phyloP scores from a whole-genome alignment of 2,797 vertebrate species.

The Apogon hyalosoma region DNA sequence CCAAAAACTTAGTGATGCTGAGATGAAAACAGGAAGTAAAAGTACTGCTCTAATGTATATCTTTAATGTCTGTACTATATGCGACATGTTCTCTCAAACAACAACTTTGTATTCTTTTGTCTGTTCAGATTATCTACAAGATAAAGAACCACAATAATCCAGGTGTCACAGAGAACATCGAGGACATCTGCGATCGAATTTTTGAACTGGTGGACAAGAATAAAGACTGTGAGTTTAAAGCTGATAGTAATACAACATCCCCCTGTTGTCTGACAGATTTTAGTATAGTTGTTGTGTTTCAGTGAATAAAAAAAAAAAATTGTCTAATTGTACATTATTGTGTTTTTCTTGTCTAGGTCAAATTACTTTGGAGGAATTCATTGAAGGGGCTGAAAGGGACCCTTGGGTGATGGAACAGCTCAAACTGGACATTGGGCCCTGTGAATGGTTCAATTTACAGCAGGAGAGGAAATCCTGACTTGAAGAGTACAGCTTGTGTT shows the following conservation, averaged over 20 bases:
- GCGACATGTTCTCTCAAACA: too few species aligned
- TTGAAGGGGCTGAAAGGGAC: slow-evolving; percentile 80
- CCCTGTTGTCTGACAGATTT: too few species aligned
- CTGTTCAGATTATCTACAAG: slow-evolving; percentile 75
- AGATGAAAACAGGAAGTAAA: too few species aligned
- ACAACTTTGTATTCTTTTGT: background rate
- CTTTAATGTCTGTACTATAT: too few species aligned
- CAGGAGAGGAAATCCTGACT: slow-evolving; percentile 52
- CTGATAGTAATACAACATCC: too few species aligned
- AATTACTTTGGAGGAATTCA: slow-evolving; percentile 80
- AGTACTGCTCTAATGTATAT: too few species aligned
- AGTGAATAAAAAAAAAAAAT: background rate
- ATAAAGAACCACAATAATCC: slow-evolving; percentile 64
- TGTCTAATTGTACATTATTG: background rate
- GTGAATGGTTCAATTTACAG: slow-evolving; percentile 74
- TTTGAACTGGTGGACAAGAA: slow-evolving; percentile 83
- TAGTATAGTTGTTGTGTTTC: background rate
- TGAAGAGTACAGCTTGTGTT: too few species aligned
- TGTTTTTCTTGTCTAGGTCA: slow-evolving; percentile 62
- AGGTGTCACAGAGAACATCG: slow-evolving; percentile 21
- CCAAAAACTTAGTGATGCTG: too few species aligned
- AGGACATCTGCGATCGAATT: slow-evolving; percentile 77
- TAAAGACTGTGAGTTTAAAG: slow-evolving; percentile 72
- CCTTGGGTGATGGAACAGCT: slow-evolving; percentile 82
- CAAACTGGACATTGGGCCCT: slow-evolving; percentile 72